Base-by-base conservation (phyloP, 2,113 vertebrate genomes). In the Vulpes lagopus region DNA sequence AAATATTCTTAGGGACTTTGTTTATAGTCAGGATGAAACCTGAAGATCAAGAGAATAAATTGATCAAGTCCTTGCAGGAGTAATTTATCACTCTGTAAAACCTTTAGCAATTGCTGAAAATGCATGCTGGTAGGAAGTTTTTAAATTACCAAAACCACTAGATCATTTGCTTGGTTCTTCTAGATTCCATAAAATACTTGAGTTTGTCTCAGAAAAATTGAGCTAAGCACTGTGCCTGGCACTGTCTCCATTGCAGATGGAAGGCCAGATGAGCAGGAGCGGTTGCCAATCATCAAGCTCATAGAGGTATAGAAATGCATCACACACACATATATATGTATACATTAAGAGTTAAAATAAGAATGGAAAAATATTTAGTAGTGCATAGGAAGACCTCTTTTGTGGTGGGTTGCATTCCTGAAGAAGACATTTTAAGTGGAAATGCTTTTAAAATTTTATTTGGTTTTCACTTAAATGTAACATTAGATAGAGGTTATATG, bases 91-190 rank as follows among this genome's bases (percentile, higher is more conserved):
- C 43, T 90, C 60, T 95, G 43, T 35, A 96, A 60, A 93, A 92
- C 62, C 60, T 94, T 95, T 92, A 83, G 73, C 78, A 79, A 55
- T 96, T 97, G 87, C 89, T 96, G 73, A 97, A 97, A 96, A 97
- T 89, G 55, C 57, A 96, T 69, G 62, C 80, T 97, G 89, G 82
- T 80, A 83, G 89, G 57, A 92, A 91, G 65, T 62, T 91, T 97
- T 98, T 98, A 92, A 95, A 96, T 98, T 95, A 95, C 92, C 67
- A 69, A 94, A 95, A 93, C 78, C 78, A 96, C 92, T 79, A 96
- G 53, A 94, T 98, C 25, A 93, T 97, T 98, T 93, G 89, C 86
- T 89, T 94, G 67, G 64, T 95, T 98, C 94, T 95, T 96, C 88
- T 76, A 71, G 92, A 96, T 74, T 87, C 79, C 74, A 73, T 96